A percentile compares a stretch with the other conserved stretches of the same genome.
Evolutionary conservation across 2,113 vertebrate genomes (phyloP).

Genomic region (Acrocephalus kingi): DNA sequence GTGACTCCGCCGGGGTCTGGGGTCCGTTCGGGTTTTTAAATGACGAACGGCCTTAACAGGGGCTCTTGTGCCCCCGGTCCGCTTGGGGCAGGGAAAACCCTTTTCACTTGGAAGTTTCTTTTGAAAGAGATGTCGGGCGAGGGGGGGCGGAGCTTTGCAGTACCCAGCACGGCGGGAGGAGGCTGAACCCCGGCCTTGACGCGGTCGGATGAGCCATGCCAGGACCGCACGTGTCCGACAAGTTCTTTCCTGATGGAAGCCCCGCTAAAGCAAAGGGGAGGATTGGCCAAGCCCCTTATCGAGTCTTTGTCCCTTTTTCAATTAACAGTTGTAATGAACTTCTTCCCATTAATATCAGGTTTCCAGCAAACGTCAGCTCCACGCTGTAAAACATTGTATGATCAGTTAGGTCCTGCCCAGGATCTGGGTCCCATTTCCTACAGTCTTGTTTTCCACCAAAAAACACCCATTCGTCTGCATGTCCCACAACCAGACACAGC

Average conservation of each 20-base stretch:
- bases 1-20: accelerated
- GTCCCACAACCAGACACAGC: neutral
- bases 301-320: neutral
- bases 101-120: neutral
- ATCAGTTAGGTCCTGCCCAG: neutral
- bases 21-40: accelerated
- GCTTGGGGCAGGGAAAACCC: no score
- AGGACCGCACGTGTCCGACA: accelerated
- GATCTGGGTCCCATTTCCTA: accelerated
- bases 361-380: neutral
- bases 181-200: accelerated
- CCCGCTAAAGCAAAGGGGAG: neutral
- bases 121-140: neutral
- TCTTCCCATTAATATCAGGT: neutral
- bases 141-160: neutral
- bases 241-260: accelerated
- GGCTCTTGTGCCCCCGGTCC: accelerated
- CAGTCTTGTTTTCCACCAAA: neutral
- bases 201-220: accelerated
- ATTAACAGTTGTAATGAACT: neutral
- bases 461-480: accelerated
- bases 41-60: accelerated
- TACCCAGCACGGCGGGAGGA: accelerated
- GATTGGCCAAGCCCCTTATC: neutral
- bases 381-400: accelerated